Conservation (phyloP, 2,888 invertebrate genomes). For the Ephialtes manifestator region DNA sequence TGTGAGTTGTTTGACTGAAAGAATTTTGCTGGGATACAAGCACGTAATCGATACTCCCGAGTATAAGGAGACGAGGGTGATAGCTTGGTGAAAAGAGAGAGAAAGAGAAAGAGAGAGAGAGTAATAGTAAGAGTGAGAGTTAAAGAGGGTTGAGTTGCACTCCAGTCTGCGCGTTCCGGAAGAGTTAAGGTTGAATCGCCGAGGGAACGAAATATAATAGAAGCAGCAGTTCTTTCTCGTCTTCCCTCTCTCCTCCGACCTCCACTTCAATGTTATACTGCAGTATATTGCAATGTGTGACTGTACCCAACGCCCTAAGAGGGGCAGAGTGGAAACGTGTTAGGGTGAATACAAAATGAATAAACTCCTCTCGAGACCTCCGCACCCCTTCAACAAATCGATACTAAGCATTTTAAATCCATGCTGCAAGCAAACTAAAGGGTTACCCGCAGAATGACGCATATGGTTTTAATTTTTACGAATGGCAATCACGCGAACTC, state of each 20-base stretch:
- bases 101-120: background rate
- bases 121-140: background rate
- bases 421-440: background rate
- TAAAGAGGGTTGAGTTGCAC: constrained; percentile 28
- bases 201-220: constrained; percentile 26
- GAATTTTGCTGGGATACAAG: constrained; percentile 11
- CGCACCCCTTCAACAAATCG: constrained; percentile 4
- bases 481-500: constrained; percentile 2
- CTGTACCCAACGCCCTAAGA: background rate
- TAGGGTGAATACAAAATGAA: constrained; percentile 37
- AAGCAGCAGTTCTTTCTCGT: constrained; percentile 42
- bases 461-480: constrained; percentile 3
- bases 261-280: constrained; percentile 10
- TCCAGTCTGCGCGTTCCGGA: background rate
- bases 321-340: constrained; percentile 13
- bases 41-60: constrained; percentile 28
- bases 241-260: constrained; percentile 7
- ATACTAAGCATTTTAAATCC: constrained; percentile 20
- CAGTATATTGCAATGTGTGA: constrained; percentile 16
- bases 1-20: background rate
- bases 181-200: constrained; percentile 26
- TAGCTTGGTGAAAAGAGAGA: background rate
- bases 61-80: background rate
- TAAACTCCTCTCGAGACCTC: constrained; percentile 2
- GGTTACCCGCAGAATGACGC: background rate